phyloP scores from a whole-genome alignment of 2,888 invertebrate species.

The Galerucella pusilla region DNA sequence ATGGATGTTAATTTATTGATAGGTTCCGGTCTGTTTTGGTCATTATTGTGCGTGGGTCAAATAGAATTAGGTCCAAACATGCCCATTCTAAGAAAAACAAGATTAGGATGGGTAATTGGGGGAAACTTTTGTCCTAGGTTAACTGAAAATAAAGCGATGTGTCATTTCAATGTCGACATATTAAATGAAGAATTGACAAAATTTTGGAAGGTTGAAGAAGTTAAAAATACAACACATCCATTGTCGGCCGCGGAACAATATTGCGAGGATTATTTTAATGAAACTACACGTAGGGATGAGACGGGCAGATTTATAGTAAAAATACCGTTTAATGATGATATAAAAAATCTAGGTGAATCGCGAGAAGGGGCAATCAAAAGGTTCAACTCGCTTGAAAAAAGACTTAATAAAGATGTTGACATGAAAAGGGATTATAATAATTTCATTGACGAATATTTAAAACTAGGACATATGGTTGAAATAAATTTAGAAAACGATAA shows the following conservation, averaged over 20 bases:
- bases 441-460: conserved; percentile 14
- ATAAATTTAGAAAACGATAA: conserved; percentile 5
- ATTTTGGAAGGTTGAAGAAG: background rate
- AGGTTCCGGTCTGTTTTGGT: background rate
- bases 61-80: background rate
- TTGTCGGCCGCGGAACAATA: background rate
- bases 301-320: background rate
- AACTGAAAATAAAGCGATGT: background rate
- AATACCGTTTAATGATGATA: conserved; percentile 10
- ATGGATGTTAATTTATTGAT: background rate
- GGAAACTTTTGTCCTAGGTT: background rate
- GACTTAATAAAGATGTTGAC: conserved; percentile 12
- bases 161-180: background rate
- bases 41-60: background rate
- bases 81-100: background rate
- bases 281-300: background rate
- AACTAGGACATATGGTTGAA: conserved; percentile 15
- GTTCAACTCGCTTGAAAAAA: conserved; percentile 16
- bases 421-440: conserved; percentile 7
- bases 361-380: conserved; percentile 1
- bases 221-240: background rate
- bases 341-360: conserved; percentile 10
- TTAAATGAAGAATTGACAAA: background rate
- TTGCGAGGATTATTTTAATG: background rate
- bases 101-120: background rate